These are phyloP conservation scores for Rattus rattus DNA, from an alignment of 2,113 vertebrate species.

Conservation along the genomic window DNA sequence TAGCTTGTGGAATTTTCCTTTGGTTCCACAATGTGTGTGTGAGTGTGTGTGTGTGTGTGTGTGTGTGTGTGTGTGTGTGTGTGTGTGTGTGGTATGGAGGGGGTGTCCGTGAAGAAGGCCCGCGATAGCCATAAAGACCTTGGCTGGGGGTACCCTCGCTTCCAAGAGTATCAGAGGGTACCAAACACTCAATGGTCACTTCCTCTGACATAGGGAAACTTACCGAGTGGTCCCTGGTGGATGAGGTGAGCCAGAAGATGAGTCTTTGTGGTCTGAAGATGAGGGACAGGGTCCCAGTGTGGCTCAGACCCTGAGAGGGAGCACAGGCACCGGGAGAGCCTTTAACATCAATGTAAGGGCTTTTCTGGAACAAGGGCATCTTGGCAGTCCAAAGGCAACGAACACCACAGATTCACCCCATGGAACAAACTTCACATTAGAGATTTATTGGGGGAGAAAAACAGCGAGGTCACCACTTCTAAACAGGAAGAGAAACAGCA, in stretches of 20 bases:
- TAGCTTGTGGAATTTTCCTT: too few relatives aligned
- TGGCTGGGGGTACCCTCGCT: not conserved
- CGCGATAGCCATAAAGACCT: not conserved
- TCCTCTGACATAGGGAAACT: not conserved
- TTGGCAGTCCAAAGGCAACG: not conserved
- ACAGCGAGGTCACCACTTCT: not conserved
- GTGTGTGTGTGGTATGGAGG: too few relatives aligned
- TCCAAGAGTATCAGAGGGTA: not conserved
- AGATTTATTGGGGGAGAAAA: not conserved
- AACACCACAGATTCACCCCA: not conserved
- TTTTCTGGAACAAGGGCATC: not conserved
- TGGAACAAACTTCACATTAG: not conserved
- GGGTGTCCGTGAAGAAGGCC: not conserved
- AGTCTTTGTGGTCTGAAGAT: not conserved
- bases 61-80: not conserved
- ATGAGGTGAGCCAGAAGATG: not conserved
- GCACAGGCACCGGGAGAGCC: not conserved
- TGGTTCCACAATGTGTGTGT: too few relatives aligned
- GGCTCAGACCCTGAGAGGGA: not conserved
- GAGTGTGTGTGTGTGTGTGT: not conserved
- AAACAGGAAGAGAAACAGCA: not conserved
- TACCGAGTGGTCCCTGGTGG: not conserved
- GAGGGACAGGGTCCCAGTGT: not conserved
- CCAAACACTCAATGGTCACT: not conserved
- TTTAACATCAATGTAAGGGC: not conserved